Percentiles rank a stretch among this genome's conserved stretches.
These are phyloP conservation scores for Trogon melanurus DNA, from an alignment of 2,113 vertebrate genomes.

Conservation along the genomic window DNA sequence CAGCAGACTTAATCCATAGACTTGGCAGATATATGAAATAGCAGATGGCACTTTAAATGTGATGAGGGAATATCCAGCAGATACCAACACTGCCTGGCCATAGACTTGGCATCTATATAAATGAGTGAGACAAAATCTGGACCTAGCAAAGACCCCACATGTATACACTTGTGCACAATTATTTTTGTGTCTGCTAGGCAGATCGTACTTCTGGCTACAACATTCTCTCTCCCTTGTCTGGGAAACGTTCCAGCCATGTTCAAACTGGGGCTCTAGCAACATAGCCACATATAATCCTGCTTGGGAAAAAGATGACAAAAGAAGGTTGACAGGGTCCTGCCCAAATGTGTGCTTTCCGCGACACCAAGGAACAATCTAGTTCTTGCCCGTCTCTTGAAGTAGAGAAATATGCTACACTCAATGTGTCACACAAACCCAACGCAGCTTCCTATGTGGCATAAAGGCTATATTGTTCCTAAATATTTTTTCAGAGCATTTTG, in stretches of 20 bases:
- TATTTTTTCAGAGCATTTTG: background rate
- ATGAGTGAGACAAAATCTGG: conserved; percentile 4
- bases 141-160: background rate
- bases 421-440: background rate
- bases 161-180: conserved; percentile 31
- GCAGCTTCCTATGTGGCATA: background rate
- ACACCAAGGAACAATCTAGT: background rate
- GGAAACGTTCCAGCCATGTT: background rate
- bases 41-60: conserved; percentile 42
- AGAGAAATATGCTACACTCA: background rate
- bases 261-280: background rate
- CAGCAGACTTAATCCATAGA: conserved; percentile 19
- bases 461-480: background rate
- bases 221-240: background rate
- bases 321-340: background rate
- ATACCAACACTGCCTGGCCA: background rate
- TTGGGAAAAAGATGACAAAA: background rate
- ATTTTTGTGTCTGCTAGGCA: conserved; percentile 17
- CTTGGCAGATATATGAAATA: conserved; percentile 43
- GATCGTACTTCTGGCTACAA: background rate
- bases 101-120: conserved; percentile 26
- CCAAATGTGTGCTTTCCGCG: background rate
- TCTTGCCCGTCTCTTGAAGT: background rate
- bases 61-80: conserved; percentile 13
- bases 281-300: background rate